Conservation (phyloP, 2,113 vertebrate species). For the Pollachius pollachius region DNA sequence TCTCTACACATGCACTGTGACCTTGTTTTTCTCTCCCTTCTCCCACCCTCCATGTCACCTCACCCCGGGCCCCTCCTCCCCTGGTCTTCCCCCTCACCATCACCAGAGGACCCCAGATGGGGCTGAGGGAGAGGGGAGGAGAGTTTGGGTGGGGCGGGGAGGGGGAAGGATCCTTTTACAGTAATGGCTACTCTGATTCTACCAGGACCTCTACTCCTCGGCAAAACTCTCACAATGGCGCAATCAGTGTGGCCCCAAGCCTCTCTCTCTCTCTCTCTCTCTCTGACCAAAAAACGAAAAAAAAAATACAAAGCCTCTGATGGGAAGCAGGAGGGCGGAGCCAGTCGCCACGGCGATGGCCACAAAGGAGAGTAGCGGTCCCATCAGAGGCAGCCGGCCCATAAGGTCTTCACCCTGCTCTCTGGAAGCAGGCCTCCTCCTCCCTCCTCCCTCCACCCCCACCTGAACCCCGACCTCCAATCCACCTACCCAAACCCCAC, state of each 20-base stretch:
- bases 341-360: slow-evolving; percentile 40
- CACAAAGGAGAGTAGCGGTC: slow-evolving; percentile 6
- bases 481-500: slow-evolving; percentile 26
- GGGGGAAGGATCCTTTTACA: slow-evolving; percentile 13
- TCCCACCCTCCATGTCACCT: slow-evolving; percentile 29
- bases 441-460: slow-evolving; percentile 36
- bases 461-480: slow-evolving; percentile 20
- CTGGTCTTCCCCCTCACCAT: slow-evolving; percentile 30
- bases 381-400: too few species aligned
- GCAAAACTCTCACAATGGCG: slow-evolving; percentile 37
- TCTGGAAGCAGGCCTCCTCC: slow-evolving; percentile 10
- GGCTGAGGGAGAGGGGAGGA: slow-evolving; percentile 33
- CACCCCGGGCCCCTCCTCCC: background rate
- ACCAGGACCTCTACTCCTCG: slow-evolving; percentile 20
- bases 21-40: slow-evolving; percentile 19
- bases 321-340: slow-evolving; percentile 24
- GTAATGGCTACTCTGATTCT: slow-evolving; percentile 50
- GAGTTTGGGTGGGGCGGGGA: slow-evolving; percentile 22
- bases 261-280: slow-evolving; percentile 24
- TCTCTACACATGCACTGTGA: slow-evolving; percentile 43
- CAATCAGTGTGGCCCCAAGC: slow-evolving; percentile 53
- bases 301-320: background rate
- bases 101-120: slow-evolving; percentile 27
- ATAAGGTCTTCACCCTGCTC: too few species aligned
- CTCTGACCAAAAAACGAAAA: too few species aligned